These are phyloP conservation scores for Gonioctena quinquepunctata DNA, from an alignment of 1,140 invertebrate species.

Conservation along the genomic window DNA sequence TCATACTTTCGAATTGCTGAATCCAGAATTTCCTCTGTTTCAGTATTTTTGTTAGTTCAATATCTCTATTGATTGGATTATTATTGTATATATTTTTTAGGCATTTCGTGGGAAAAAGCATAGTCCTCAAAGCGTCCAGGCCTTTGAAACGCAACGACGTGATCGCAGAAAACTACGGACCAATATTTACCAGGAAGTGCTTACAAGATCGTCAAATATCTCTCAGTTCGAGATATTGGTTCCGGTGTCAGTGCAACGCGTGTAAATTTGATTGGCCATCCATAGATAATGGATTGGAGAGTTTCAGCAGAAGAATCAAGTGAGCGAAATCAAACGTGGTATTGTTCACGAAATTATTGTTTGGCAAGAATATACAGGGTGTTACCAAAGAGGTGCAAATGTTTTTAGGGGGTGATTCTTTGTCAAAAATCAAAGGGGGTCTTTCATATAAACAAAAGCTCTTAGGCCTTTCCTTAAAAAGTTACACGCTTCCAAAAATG, in stretches of 20 bases:
- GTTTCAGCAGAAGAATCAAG: slow-evolving; percentile 34
- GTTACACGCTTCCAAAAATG: too few relatives aligned
- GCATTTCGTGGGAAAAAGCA: slow-evolving; percentile 74
- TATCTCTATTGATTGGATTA: neutral
- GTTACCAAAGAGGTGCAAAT: too few relatives aligned
- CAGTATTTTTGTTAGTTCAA: too few relatives aligned
- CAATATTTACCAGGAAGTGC: slow-evolving; percentile 71
- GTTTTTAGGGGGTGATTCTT: too few relatives aligned
- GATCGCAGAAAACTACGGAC: slow-evolving; percentile 85
- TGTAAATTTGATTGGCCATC: slow-evolving; percentile 79
- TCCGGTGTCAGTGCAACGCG: slow-evolving; percentile 74
- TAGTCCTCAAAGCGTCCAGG: slow-evolving; percentile 71
- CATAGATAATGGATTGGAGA: slow-evolving; percentile 60
- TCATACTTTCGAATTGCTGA: too few relatives aligned
- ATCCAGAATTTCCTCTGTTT: too few relatives aligned
- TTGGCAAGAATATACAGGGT: too few relatives aligned
- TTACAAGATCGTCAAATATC: slow-evolving; percentile 66
- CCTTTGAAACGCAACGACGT: slow-evolving; percentile 67
- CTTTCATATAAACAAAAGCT: too few relatives aligned
- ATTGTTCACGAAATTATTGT: too few relatives aligned
- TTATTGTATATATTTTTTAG: slow-evolving; percentile 58
- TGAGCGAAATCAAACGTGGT: too few relatives aligned
- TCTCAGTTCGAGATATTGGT: slow-evolving; percentile 78
- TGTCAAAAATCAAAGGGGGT: too few relatives aligned
- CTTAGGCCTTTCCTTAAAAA: too few relatives aligned